phyloP scores from a whole-genome alignment of 2,113 vertebrate genomes.

The Holacanthus passer region DNA sequence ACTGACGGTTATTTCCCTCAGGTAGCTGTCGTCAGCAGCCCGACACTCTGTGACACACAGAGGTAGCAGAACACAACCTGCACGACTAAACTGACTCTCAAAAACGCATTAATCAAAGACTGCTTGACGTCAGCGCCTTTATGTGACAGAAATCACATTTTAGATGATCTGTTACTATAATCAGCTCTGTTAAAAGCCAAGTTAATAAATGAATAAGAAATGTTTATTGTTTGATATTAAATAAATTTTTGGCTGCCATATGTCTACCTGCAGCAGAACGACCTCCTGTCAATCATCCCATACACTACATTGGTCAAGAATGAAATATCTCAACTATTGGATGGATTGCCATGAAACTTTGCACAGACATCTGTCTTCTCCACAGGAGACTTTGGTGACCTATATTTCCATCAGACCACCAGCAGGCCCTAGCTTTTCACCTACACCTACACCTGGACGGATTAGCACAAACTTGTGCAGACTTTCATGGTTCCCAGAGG shows the following conservation, averaged over 20 bases:
- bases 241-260: no score
- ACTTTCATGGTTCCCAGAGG: neutral
- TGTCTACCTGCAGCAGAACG: neutral
- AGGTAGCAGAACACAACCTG: slow-evolving; percentile 1
- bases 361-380: neutral
- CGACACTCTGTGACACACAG: neutral
- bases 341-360: neutral
- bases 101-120: slow-evolving; percentile 56
- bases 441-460: neutral
- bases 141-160: neutral
- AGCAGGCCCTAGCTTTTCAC: neutral
- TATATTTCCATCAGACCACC: neutral
- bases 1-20: slow-evolving; percentile 74
- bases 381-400: neutral
- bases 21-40: slow-evolving; percentile 19
- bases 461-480: neutral
- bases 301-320: neutral
- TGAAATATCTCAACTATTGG: neutral
- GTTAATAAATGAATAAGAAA: slow-evolving; percentile 18
- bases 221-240: slow-evolving; percentile 1
- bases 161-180: neutral
- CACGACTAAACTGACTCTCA: slow-evolving; percentile 13
- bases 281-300: no score
- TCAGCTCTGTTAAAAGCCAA: neutral
- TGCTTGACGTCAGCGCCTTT: slow-evolving; percentile 1